phyloP scores from a whole-genome alignment of 2,797 vertebrate species.

The Cossypha niveicapilla region DNA sequence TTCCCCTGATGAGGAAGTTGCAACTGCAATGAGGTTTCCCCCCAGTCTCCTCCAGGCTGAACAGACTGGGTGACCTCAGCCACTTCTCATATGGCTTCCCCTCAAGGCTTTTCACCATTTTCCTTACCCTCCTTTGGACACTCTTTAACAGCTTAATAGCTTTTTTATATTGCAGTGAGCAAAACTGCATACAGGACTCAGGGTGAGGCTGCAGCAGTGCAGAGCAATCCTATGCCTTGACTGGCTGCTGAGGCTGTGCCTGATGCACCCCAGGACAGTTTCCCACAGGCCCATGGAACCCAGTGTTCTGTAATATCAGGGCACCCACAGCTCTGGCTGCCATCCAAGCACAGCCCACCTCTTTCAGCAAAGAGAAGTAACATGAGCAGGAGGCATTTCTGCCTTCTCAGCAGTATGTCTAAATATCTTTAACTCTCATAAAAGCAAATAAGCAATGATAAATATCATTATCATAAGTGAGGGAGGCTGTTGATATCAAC shows the following conservation, averaged over 20 bases:
- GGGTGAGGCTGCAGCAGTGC: background rate
- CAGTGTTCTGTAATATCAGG: accelerated
- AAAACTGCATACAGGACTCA: background rate
- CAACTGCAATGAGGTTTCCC: background rate
- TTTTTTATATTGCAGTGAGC: background rate
- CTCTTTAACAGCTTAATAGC: background rate
- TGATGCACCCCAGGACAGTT: background rate
- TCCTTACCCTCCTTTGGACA: background rate
- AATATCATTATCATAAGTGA: background rate
- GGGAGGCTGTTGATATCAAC: background rate
- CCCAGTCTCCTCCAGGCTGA: background rate
- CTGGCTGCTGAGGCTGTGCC: background rate
- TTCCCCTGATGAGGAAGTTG: background rate
- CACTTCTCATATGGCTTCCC: background rate
- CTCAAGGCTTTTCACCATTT: background rate
- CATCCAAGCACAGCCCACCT: accelerated
- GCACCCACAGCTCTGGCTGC: background rate
- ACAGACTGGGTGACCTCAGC: background rate
- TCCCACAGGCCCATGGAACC: accelerated
- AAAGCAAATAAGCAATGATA: background rate
- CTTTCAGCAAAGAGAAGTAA: background rate
- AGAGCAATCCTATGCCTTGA: accelerated
- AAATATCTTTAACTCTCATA: background rate
- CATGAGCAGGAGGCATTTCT: accelerated
- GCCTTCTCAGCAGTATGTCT: background rate